phyloP scores from a whole-genome alignment of 2,888 invertebrate species.

The Ctenicera cuprea region DNA sequence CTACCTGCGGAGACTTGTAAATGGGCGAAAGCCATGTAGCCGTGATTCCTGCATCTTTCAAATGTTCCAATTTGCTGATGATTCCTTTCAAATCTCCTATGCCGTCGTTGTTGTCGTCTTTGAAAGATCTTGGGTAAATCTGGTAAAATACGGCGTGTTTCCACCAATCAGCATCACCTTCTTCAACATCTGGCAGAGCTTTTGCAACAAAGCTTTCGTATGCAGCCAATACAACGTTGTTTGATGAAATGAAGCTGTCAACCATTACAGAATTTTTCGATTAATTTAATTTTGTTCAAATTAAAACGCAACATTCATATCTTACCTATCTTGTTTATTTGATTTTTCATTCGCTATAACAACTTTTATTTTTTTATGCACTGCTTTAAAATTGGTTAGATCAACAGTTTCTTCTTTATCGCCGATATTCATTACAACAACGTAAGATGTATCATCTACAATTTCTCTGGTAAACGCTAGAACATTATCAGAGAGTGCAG shows the following conservation, averaged over 20 bases:
- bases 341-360: background rate
- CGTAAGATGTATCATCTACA: conserved; percentile 43
- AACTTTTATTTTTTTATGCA: background rate
- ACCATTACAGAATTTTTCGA: too few species aligned
- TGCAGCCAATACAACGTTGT: background rate
- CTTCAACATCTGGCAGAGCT: background rate
- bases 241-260: background rate
- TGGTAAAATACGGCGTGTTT: conserved; percentile 88
- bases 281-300: too few species aligned
- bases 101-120: conserved; percentile 90
- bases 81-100: conserved; percentile 88
- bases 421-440: conserved; percentile 70
- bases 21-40: conserved; percentile 92
- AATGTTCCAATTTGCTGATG: conserved; percentile 63
- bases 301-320: background rate
- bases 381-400: conserved; percentile 62
- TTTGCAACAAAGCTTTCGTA: conserved; percentile 20
- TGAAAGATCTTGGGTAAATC: conserved; percentile 85
- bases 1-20: conserved; percentile 88
- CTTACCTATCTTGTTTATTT: background rate
- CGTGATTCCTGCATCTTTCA: conserved; percentile 79
- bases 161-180: conserved; percentile 87
- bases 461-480: conserved; percentile 58
- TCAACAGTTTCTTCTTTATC: conserved; percentile 74
- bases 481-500: conserved; percentile 42